phyloP scores from a whole-genome alignment of 2,113 vertebrate genomes.

The Atlantisia rogersi region DNA sequence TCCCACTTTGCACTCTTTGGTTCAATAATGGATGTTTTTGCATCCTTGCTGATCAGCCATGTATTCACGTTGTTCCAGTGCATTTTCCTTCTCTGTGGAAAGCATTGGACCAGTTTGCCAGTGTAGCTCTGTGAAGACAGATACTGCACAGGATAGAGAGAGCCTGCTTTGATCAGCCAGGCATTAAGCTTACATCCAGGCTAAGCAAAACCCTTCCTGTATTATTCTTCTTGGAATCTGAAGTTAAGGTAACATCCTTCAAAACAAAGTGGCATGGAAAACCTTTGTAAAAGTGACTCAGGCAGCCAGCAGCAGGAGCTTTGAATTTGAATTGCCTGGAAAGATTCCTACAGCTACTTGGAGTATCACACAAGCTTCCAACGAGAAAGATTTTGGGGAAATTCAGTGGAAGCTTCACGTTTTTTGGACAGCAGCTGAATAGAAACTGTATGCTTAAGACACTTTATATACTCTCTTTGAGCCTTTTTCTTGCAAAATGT shows the following conservation, averaged over 20 bases:
- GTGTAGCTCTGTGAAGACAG: background rate
- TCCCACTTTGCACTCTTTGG: background rate
- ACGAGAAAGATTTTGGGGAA: background rate
- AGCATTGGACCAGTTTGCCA: background rate
- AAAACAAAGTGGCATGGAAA: background rate
- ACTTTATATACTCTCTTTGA: background rate
- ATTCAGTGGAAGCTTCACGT: background rate
- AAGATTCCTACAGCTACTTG: background rate
- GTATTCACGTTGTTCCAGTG: background rate
- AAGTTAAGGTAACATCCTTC: background rate
- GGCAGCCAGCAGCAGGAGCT: constrained; percentile 13
- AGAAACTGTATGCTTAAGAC: background rate
- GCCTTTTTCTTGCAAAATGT: background rate
- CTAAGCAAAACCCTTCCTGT: background rate
- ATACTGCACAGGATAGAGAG: background rate
- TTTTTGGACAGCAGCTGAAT: background rate
- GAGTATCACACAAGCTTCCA: background rate
- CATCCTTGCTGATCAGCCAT: background rate
- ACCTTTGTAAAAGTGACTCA: background rate
- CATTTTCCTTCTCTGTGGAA: background rate
- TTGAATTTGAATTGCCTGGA: constrained; percentile 10
- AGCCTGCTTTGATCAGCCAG: background rate
- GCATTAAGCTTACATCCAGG: background rate
- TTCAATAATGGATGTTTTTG: background rate
- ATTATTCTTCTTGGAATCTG: background rate